A percentile compares a stretch with the other conserved stretches of the same genome.
Evolutionary conservation across 2,888 invertebrate genomes (phyloP).

Genomic region (Aspidiotus destructor): DNA sequence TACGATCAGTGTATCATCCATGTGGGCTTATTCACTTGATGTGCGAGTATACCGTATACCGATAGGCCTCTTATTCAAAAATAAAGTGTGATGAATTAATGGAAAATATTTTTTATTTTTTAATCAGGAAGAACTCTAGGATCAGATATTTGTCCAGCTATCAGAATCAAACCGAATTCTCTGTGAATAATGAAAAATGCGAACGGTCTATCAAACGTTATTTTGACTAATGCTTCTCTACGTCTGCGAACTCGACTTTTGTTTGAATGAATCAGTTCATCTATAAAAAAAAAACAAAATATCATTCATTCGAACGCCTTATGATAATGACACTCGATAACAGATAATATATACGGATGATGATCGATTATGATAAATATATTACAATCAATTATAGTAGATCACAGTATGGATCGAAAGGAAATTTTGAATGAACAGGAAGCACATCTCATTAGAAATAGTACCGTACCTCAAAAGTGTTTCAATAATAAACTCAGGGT

Average conservation of each 20-base stretch:
- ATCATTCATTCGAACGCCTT: too few species aligned
- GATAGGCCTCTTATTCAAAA: too few species aligned
- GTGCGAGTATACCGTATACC: too few species aligned
- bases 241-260: conserved; percentile 33
- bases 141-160: conserved; percentile 40
- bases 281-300: background rate
- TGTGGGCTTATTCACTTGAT: too few species aligned
- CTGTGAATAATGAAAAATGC: conserved; percentile 39
- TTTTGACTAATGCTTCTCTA: conserved; percentile 35
- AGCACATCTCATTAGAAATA: background rate
- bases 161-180: conserved; percentile 38
- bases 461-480: background rate
- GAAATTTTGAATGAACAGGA: too few species aligned
- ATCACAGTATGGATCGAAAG: too few species aligned
- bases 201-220: conserved; percentile 39
- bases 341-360: too few species aligned
- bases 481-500: background rate
- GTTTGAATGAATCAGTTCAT: conserved; percentile 11
- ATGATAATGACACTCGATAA: too few species aligned
- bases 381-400: too few species aligned
- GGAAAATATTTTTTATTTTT: background rate
- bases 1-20: too few species aligned
- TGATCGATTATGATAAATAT: too few species aligned
- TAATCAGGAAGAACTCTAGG: conserved; percentile 37
- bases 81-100: too few species aligned